These are phyloP conservation scores for Acrocephalus arundinaceus DNA, from an alignment of 2,113 vertebrate species.

Conservation along the genomic window DNA sequence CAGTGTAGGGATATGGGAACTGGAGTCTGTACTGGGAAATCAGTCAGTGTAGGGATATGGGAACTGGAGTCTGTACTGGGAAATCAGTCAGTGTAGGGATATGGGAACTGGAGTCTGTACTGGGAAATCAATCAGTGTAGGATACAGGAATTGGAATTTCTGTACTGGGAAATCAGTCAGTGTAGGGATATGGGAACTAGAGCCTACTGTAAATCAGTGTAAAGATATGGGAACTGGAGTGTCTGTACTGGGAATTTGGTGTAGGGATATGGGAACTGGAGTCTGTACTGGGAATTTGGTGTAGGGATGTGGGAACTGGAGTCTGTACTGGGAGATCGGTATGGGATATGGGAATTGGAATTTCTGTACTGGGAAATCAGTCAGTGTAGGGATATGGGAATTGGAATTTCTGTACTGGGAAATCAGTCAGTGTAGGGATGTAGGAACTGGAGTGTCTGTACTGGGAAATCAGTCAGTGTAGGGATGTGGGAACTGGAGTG, in stretches of 20 bases:
- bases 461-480: not conserved
- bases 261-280: not conserved
- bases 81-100: too few species aligned
- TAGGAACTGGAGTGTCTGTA: not conserved
- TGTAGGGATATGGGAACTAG: too few species aligned
- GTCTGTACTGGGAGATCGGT: not conserved
- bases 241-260: not conserved
- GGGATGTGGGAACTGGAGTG: not conserved
- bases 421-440: not conserved
- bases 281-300: not conserved
- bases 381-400: too few species aligned
- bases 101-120: too few species aligned
- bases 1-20: too few species aligned
- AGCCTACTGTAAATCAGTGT: too few species aligned
- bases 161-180: too few species aligned
- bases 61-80: too few species aligned
- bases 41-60: too few species aligned
- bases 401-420: not conserved
- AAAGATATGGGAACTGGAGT: not conserved
- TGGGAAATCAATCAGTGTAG: too few species aligned
- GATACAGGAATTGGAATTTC: too few species aligned
- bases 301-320: not conserved
- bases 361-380: not conserved
- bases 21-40: too few species aligned
- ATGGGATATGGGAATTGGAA: accelerated